These are phyloP conservation scores for Uromys caudimaculatus DNA, from an alignment of 2,797 vertebrate genomes.

Conservation along the genomic window DNA sequence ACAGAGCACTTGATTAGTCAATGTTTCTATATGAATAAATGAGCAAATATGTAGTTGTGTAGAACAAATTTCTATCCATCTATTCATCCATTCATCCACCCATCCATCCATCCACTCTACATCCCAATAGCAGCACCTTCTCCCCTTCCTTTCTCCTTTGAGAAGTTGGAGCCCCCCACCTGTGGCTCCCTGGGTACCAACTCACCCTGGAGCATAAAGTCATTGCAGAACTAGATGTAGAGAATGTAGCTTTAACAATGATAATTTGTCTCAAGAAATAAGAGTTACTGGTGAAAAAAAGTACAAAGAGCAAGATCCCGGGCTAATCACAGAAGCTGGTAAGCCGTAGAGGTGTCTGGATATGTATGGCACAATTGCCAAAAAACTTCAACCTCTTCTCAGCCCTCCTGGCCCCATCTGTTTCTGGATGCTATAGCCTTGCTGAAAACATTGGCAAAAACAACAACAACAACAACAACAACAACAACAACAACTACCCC, in stretches of 20 bases:
- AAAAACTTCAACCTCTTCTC: not conserved
- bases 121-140: too few relatives aligned
- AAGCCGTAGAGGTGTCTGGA: not conserved
- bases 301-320: not conserved
- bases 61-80: not conserved
- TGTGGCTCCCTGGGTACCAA: too few relatives aligned
- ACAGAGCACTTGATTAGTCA: not conserved
- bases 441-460: not conserved
- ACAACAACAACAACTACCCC: too few relatives aligned
- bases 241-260: not conserved
- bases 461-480: too few relatives aligned
- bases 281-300: not conserved
- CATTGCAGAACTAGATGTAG: too few relatives aligned
- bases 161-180: too few relatives aligned
- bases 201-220: too few relatives aligned
- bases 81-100: too few relatives aligned
- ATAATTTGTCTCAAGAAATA: not conserved
- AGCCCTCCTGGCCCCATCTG: not conserved
- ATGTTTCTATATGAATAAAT: not conserved
- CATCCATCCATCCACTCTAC: too few relatives aligned
- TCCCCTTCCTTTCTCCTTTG: too few relatives aligned
- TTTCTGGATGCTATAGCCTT: not conserved
- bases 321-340: not conserved
- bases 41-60: not conserved
- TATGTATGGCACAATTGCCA: not conserved